Base-by-base conservation (phyloP, 2,113 vertebrate genomes). In the Gadus chalcogrammus region DNA sequence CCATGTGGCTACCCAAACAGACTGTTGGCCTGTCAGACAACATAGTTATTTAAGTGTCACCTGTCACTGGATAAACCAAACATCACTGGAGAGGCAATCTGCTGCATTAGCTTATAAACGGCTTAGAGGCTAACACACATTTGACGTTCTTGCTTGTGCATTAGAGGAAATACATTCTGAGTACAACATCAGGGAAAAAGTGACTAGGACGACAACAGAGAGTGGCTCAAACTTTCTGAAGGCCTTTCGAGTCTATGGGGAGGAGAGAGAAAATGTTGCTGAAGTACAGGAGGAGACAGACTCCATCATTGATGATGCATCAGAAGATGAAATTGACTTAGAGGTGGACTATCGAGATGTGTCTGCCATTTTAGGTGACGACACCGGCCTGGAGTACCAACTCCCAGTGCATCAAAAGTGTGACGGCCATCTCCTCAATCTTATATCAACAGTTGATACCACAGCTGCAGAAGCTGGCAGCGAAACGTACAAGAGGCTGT, bases 11-110 rank as follows among this genome's bases (percentile, higher is more conserved):
- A 55, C 52, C 9, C 1, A 1, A 13, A 7, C 67, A 27, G 65
- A 71, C 53, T 72, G 70, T 70, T 77, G 75, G 55, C 42, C 78
- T 22, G 67, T 67, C 66, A 69, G 52, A 20, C 58, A 65, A 24
- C 24, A 1, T 24, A 24, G 24, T 24, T 24, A 24, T 24, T 24
- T 24, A 24, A 3, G 24, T 24, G 24, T 24, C 24, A 24, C 24
- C 24, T 24, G 24, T 24, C 24, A 24, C 24, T 24, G 24, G 24
- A 24, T 24, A 24, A 1, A 24, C 24, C 24, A 24, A 24, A 24
- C 24, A 24, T 24, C 24, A 24, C 24, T 24, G 24, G 24, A 24
- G 24, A 24, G 24, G 24, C 24, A 24, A 24, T 24, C 24, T 24
- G 24, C 24, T 24, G 24, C 24, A 24, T 24, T 24, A 24, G 24